Evolutionary conservation across 1,140 invertebrate species (phyloP).

Genomic region (Heliconius himera): DNA sequence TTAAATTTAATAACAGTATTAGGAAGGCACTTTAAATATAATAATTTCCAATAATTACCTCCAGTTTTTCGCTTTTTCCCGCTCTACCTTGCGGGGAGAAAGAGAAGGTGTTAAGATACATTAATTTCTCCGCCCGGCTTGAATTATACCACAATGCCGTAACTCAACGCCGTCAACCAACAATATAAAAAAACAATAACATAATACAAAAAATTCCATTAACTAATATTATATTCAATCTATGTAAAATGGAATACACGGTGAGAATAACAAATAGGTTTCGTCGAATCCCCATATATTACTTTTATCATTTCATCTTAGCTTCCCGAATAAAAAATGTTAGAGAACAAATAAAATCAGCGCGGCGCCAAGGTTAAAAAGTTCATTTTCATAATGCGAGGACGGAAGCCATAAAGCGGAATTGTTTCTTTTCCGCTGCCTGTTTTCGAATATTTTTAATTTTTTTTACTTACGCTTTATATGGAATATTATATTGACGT

Average conservation of each 20-base stretch:
- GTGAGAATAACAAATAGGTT: conserved; percentile 18
- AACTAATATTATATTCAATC: background rate
- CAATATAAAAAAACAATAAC: background rate
- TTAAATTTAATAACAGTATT: too few species aligned
- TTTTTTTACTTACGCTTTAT: conserved; percentile 36
- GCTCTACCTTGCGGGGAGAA: too few species aligned
- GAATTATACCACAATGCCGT: too few species aligned
- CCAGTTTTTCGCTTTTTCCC: too few species aligned
- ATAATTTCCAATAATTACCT: too few species aligned
- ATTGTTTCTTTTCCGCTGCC: conserved; percentile 64
- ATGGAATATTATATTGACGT: conserved; percentile 34
- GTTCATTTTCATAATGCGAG: conserved; percentile 73
- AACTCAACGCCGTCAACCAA: background rate
- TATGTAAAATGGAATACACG: conserved; percentile 5
- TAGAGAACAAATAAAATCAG: conserved; percentile 36
- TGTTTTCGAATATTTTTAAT: conserved; percentile 51
- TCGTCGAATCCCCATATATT: conserved; percentile 23
- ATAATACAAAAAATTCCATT: too few species aligned
- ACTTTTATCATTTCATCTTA: conserved; percentile 32
- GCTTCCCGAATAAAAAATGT: conserved; percentile 19
- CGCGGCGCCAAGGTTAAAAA: conserved; percentile 57
- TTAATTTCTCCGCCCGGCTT: too few species aligned
- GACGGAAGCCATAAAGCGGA: conserved; percentile 69
- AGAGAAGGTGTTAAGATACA: too few species aligned
- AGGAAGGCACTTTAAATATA: too few species aligned